Percentiles rank a stretch among this genome's conserved stretches.
Conservation (phyloP, 2,888 invertebrate genomes). For the Andrena chrysosceles region DNA sequence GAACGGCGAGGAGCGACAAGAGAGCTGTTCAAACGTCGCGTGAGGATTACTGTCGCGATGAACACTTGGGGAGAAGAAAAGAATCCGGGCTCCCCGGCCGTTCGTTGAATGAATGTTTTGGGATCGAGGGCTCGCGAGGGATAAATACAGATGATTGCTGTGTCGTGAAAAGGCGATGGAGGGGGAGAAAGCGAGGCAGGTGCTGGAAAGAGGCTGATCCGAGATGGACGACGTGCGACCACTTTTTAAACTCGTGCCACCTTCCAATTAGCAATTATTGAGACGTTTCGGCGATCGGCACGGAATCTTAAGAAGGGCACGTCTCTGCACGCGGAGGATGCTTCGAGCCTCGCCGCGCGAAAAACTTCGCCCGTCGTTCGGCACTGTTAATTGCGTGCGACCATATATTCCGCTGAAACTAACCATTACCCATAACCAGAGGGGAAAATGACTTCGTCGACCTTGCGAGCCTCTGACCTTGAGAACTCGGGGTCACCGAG, state of each 20-base stretch:
- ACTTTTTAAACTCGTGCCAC: conserved; percentile 71
- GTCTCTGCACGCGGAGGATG: conserved; percentile 12
- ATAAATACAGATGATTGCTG: background rate
- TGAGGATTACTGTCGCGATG: background rate
- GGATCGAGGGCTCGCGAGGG: background rate
- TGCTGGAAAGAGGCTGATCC: conserved; percentile 32
- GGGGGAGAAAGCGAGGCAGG: background rate
- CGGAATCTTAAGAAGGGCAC: conserved; percentile 67
- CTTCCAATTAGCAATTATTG: conserved; percentile 73
- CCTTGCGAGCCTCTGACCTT: background rate
- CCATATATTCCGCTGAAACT: background rate
- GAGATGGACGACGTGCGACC: conserved; percentile 72
- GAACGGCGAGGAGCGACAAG: background rate
- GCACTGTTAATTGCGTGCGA: conserved; percentile 36
- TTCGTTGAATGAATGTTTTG: conserved; percentile 1
- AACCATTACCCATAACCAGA: background rate
- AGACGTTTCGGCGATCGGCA: conserved; percentile 62
- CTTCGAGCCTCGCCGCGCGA: conserved; percentile 26
- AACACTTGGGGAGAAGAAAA: background rate
- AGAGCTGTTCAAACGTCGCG: background rate
- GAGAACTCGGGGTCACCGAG: no score
- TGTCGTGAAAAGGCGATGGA: background rate
- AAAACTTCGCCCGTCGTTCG: conserved; percentile 21
- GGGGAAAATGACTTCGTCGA: background rate
- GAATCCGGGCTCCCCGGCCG: background rate